phyloP scores from a whole-genome alignment of 2,888 invertebrate genomes.

The Ectropis crepuscularia region DNA sequence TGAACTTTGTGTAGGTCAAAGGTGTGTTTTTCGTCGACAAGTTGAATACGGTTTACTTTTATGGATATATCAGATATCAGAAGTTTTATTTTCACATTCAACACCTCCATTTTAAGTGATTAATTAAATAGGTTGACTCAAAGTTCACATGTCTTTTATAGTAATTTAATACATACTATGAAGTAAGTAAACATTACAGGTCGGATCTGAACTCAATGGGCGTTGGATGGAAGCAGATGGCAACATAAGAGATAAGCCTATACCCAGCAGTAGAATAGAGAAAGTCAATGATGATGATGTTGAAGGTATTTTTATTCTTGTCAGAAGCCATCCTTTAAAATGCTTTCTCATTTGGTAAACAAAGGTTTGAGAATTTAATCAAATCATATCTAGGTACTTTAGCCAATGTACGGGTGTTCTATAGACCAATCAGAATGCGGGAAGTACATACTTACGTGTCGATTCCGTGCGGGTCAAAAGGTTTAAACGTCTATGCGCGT shows the following conservation, averaged over 20 bases:
- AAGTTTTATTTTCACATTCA: slow-evolving; percentile 16
- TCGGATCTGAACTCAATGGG: too few species aligned
- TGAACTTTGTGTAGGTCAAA: slow-evolving; percentile 43
- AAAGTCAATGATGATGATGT: too few species aligned
- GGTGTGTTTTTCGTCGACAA: slow-evolving; percentile 35
- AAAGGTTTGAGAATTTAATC: too few species aligned
- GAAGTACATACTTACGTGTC: slow-evolving; percentile 67
- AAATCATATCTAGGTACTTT: too few species aligned
- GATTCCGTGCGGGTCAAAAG: slow-evolving; percentile 69
- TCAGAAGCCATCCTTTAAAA: too few species aligned
- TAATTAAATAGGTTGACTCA: neutral
- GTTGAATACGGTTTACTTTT: slow-evolving; percentile 27
- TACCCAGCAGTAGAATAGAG: too few species aligned
- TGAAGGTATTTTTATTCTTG: too few species aligned
- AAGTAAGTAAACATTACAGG: too few species aligned
- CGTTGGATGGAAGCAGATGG: too few species aligned
- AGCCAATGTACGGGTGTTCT: slow-evolving; percentile 48
- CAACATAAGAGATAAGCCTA: too few species aligned
- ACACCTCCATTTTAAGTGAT: slow-evolving; percentile 6
- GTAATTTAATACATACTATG: too few species aligned
- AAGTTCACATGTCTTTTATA: neutral
- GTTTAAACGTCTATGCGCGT: slow-evolving; percentile 61
- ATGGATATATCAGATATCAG: slow-evolving; percentile 14
- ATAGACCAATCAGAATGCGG: slow-evolving; percentile 71
- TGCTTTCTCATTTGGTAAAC: too few species aligned